Evolutionary conservation across 2,888 invertebrate species (phyloP), one percentile per base, ranked within the genome.

Genomic region (Nowickia ferox): DNA sequence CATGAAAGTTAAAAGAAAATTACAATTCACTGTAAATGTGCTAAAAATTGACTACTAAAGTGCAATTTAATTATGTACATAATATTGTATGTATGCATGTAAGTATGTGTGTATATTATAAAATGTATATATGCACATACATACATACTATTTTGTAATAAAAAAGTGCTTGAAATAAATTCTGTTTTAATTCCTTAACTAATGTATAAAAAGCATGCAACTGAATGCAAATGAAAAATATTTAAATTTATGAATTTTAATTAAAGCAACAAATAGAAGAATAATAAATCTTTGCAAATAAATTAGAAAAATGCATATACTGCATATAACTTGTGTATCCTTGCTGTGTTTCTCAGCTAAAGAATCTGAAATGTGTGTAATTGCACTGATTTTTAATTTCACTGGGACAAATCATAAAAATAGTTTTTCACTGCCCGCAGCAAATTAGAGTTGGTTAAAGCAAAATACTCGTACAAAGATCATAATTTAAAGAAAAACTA

Each of bases 181-280:
- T n/a, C 51, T 40, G 9, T 68, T 69, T 61, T 51, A 68, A 78
- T 51, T 42, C 22, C 44, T 61, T 42, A 74, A 72, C 57, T 57
- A 66, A 80, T 80, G 72, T 66, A 38, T 46, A 74, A 74, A 80
- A 72, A 48, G 17, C 80, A 72, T 74, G 80, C 80, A 66, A 79
- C 9, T 48, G 15, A 40, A 11, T 40, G n/a, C 8, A n/a, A 44
- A 30, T 30, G 11, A 63, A 63, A 71, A 46, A 66, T 46, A n/a
- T 59, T 57, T 42, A 44, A 42, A 69, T 53, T 53, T 55, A 42
- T 69, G 22, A 57, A 44, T 71, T 72, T 46, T 59, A 72, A 72
- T 48, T 72, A 38, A n/a, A n/a, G 1, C 19, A 8, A 48, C 38
- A 61, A 40, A 61, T 61, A n/a, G 22, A 42, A 13, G 30, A 38